Percentiles rank a stretch among this genome's conserved stretches.
These are phyloP conservation scores for Dryobotodes eremita DNA, from an alignment of 2,888 invertebrate species.

Conservation along the genomic window DNA sequence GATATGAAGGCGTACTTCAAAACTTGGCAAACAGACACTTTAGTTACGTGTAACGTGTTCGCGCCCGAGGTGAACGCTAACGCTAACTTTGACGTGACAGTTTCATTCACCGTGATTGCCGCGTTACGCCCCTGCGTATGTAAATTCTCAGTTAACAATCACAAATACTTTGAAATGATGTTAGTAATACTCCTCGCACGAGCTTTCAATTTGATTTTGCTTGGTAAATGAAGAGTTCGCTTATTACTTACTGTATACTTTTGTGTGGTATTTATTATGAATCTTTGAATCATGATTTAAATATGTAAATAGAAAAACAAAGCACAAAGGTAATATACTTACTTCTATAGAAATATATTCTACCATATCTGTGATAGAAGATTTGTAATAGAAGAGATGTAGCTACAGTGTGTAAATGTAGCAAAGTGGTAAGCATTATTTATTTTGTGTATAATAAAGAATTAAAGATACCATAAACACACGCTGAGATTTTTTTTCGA, in stretches of 20 bases:
- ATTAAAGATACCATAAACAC: no score
- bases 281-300: constrained; percentile 1
- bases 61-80: constrained; percentile 61
- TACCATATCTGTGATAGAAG: neutral
- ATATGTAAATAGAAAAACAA: no score
- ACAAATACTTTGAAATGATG: constrained; percentile 60
- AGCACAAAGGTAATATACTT: neutral
- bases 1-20: constrained; percentile 61
- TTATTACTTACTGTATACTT: constrained; percentile 35
- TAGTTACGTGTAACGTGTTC: constrained; percentile 58
- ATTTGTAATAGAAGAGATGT: neutral
- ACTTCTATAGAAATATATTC: neutral
- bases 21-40: constrained; percentile 64
- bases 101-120: constrained; percentile 60
- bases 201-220: constrained; percentile 55
- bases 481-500: neutral
- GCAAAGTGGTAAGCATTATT: neutral
- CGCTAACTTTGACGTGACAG: constrained; percentile 63
- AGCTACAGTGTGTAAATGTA: neutral
- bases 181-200: constrained; percentile 50
- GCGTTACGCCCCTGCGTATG: constrained; percentile 46
- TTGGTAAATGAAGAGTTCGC: constrained; percentile 36
- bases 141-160: constrained; percentile 66
- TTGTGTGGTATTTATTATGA: constrained; percentile 24
- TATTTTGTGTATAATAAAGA: neutral